Base-by-base conservation (phyloP, 1,140 invertebrate genomes). In the Caerostris extrusa region DNA sequence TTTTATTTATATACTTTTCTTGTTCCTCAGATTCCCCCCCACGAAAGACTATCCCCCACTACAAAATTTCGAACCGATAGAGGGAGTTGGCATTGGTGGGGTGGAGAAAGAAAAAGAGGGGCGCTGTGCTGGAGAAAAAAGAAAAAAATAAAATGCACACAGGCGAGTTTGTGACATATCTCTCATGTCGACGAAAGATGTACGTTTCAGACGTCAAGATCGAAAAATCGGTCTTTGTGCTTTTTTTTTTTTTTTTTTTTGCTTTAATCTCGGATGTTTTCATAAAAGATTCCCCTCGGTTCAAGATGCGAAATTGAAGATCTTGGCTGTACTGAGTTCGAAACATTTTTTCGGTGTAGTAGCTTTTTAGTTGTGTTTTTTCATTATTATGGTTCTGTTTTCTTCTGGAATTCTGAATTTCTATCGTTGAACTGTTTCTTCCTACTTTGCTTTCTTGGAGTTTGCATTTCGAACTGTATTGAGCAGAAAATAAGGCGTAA, bases 141-240 rank as follows among this genome's bases (percentile, higher is more conserved):
- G n/a, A 57, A 56, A 83, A 57, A 57, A 57, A 83, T 57, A 83
- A 57, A 57, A n/a, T 17, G 19, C 34, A 64, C 19, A 12, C 58
- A 6, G 57, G 55, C 57, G 57, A 61, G 85, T 87, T 87, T 87
- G 61, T 87, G 85, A 64, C 85, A 87, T 87, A 87, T 87, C 57
- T 61, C 19, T 87, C 34, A 34, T 87, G 85, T 61, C 85, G 57
- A 50, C 57, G 57, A n/a, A 61, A 61, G 85, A 87, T 61, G 85
- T 87, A 87, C 34, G 58, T 87, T 87, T 50, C 58, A 61, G 57
- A 87, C 57, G 85, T 87, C 85, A 87, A 61, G 34, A 61, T 87
- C 58, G 57, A 50, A 87, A 86, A 86, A 61, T 61, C 34, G 58
- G 57, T 58, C 57, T 61, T 61, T 34, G 34, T 2, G 34, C 34